Percentiles rank a stretch among this genome's conserved stretches.
phyloP scores from a whole-genome alignment of 2,113 vertebrate genomes.

The Hippocampus guttulatus region DNA sequence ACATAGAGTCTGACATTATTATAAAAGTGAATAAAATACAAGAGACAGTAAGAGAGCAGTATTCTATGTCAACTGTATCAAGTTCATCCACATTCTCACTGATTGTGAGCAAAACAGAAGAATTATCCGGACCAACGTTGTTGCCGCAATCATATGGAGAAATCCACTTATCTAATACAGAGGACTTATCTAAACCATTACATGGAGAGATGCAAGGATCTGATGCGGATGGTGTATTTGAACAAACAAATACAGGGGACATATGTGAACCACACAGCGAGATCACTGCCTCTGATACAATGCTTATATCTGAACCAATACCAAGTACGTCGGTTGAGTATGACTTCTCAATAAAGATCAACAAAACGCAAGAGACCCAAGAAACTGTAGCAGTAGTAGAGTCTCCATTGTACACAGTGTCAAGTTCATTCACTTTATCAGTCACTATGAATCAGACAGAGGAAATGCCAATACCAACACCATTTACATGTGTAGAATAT shows the following conservation, averaged over 20 bases:
- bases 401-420: neutral
- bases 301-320: neutral
- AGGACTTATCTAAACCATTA: neutral
- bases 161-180: neutral
- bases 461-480: neutral
- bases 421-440: slow-evolving; percentile 2
- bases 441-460: slow-evolving; percentile 3
- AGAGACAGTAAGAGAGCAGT: neutral
- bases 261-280: neutral
- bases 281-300: neutral
- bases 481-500: neutral
- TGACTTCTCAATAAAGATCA: slow-evolving; percentile 1
- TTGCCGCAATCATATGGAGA: neutral
- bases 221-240: neutral
- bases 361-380: neutral
- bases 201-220: neutral
- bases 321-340: slow-evolving; percentile 1
- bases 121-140: neutral
- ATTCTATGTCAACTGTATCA: neutral
- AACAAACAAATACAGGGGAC: neutral
- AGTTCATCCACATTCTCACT: neutral
- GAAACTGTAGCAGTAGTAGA: slow-evolving; percentile 2
- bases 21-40: slow-evolving; percentile 6
- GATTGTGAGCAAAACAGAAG: slow-evolving; percentile 6
- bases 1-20: neutral